Conservation (phyloP, 2,113 vertebrate genomes). For the Noturus placidus region DNA sequence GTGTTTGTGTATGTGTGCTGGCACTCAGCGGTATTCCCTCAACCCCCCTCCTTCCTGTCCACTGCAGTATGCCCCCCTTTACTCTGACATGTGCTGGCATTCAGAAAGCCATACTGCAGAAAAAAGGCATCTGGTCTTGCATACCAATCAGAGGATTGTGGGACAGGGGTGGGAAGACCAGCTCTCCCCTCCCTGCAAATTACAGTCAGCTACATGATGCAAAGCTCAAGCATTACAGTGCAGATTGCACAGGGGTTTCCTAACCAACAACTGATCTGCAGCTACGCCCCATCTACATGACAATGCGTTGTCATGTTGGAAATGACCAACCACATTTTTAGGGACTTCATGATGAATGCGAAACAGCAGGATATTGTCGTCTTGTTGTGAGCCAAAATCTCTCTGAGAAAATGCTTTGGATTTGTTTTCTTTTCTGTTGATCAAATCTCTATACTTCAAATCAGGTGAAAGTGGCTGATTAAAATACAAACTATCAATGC, state of each 20-base stretch:
- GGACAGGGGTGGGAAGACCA: neutral
- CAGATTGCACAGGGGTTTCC: slow-evolving; percentile 3
- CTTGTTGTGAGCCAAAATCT: neutral
- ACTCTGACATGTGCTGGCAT: slow-evolving; percentile 61
- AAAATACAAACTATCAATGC: neutral
- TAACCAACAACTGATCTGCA: neutral
- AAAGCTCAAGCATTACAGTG: neutral
- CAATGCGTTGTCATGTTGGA: neutral
- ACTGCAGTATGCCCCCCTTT: slow-evolving; percentile 33
- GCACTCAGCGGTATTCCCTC: slow-evolving; percentile 44
- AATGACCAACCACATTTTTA: neutral
- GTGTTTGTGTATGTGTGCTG: neutral
- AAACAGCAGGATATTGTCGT: neutral
- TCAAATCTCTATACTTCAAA: neutral
- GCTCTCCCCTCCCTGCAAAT: neutral
- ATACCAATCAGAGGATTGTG: slow-evolving; percentile 67
- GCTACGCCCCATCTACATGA: neutral
- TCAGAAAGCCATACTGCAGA: slow-evolving; percentile 76
- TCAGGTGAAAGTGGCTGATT: too few species aligned
- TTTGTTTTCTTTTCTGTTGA: too few species aligned
- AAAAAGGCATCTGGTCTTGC: slow-evolving; percentile 63
- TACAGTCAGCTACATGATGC: slow-evolving; percentile 31
- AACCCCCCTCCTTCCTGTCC: slow-evolving; percentile 26
- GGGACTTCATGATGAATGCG: neutral
- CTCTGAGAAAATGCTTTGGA: neutral